phyloP scores from a whole-genome alignment of 2,797 vertebrate genomes.

The Botia almorhae region DNA sequence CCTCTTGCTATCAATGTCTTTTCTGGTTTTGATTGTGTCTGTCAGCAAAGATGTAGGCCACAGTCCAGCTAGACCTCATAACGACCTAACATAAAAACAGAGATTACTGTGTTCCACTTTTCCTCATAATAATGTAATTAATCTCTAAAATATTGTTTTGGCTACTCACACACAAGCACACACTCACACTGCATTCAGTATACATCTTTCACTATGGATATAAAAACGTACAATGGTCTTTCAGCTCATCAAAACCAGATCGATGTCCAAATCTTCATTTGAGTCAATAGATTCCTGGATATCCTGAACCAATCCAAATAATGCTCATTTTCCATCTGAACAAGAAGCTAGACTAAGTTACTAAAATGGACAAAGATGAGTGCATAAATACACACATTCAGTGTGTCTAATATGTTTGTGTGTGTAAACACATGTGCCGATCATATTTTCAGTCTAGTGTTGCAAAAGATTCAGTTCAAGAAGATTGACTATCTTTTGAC shows the following conservation, averaged over 20 bases:
- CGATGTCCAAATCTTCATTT: slow-evolving; percentile 54
- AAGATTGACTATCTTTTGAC: neutral
- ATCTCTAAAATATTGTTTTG: slow-evolving; percentile 27
- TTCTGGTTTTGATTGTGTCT: neutral
- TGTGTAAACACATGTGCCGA: neutral
- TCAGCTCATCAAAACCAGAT: slow-evolving; percentile 69
- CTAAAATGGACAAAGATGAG: slow-evolving; percentile 21
- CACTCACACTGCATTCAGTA: slow-evolving; percentile 13
- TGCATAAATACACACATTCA: slow-evolving; percentile 1
- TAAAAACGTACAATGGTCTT: slow-evolving; percentile 58
- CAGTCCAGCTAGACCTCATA: slow-evolving; percentile 7
- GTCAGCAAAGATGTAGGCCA: slow-evolving; percentile 16
- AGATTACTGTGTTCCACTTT: slow-evolving; percentile 18
- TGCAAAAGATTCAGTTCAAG: no score
- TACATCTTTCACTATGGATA: slow-evolving; percentile 46
- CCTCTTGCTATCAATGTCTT: neutral
- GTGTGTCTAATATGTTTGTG: neutral
- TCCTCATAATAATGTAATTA: slow-evolving; percentile 15
- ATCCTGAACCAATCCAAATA: slow-evolving; percentile 43
- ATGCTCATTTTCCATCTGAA: slow-evolving; percentile 10
- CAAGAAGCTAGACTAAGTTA: slow-evolving; percentile 1
- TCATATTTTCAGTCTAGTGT: neutral
- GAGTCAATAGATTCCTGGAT: slow-evolving; percentile 21
- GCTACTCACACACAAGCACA: slow-evolving; percentile 16
- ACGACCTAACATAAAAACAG: slow-evolving; percentile 15